Evolutionary conservation across 2,888 invertebrate genomes (phyloP), one percentile per base, ranked within the genome.

Genomic region (Diloba caeruleocephala): DNA sequence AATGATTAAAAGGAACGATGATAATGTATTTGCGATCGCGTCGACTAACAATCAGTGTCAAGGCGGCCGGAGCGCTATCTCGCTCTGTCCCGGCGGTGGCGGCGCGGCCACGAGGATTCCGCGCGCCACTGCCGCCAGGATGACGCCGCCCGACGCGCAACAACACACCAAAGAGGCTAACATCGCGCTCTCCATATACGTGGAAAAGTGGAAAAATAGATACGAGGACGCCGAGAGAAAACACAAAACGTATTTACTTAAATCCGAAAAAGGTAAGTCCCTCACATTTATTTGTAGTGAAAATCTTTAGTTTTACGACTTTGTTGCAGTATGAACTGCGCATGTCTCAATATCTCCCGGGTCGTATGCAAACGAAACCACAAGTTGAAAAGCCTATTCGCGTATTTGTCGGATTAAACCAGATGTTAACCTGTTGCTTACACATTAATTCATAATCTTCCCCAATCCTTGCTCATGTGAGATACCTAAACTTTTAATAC

Each of bases 181-280:
- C 82, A 90, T 92, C 54, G 92, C 92, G 71, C 86, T 92, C 75
- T 91, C 93, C 37, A 91, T 89, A 57, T 92, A 92, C 81, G 92
- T 92, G 41, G 94, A 94, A 79, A 94, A 94, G 80, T 96, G 96
- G 96, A 96, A 95, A 89, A 91, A 87, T 62, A 95, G 95, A 89
- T 96, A 94, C 82, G 96, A 96, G 75, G 96, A 96, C 33, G 94
- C 95, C 4, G 96, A 96, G 82, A 94, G 95, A 75, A 95, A 94
- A 82, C 93, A 96, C 84, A 96, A 96, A 85, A 83, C 94, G 37
- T 86, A 96, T 71, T 92, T 96, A 41, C 94, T 95, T 62, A 95
- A 96, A 85, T 94, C 95, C 57, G 96, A 96, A 92, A 95, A 96
- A 94, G 95, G 96, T 96, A 84, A 93, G 94, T 90, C 65, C 28